Evolutionary conservation across 2,113 vertebrate species (phyloP).

Genomic region (Martes martes): DNA sequence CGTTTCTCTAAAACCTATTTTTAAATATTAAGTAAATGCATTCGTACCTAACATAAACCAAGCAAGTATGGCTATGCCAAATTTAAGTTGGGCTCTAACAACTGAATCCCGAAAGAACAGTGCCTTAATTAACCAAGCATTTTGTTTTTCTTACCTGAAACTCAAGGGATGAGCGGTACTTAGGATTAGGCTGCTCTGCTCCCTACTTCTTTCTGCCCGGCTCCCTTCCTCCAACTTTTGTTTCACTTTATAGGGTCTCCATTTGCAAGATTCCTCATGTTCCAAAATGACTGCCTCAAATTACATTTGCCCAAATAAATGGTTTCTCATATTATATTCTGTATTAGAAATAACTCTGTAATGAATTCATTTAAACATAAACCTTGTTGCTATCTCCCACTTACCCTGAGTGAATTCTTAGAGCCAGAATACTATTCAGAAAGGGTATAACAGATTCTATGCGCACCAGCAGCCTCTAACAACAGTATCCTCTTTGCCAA

Average conservation of each 20-base stretch:
- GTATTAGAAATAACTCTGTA: background rate
- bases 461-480: background rate
- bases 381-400: background rate
- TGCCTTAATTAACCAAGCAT: background rate
- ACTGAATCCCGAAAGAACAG: background rate
- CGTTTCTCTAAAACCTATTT: background rate
- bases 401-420: conserved; percentile 32
- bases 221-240: background rate
- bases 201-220: background rate
- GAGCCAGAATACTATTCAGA: conserved; percentile 3
- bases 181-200: background rate
- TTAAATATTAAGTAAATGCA: conserved; percentile 4
- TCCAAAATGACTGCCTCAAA: background rate
- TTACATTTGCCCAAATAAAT: background rate
- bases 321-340: background rate
- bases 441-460: background rate
- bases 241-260: background rate
- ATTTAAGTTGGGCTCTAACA: background rate
- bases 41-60: background rate
- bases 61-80: background rate
- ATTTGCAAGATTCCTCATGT: background rate
- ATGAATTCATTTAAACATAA: background rate
- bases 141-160: background rate
- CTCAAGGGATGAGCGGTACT: fast-evolving
- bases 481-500: background rate